Evolutionary conservation across 2,113 vertebrate genomes (phyloP).

Genomic region (Carassius auratus): DNA sequence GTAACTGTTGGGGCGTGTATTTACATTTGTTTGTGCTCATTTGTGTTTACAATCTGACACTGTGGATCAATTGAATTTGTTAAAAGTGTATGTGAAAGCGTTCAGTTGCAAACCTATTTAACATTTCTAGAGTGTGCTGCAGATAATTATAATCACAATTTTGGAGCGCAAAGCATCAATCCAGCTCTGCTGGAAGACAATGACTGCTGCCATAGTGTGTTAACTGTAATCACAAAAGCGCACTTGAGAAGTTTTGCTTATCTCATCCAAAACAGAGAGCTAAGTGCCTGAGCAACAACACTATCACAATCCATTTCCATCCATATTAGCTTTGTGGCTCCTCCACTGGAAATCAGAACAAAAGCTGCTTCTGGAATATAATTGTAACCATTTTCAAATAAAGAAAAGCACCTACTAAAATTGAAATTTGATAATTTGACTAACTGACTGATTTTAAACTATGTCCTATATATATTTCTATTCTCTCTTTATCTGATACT

Average conservation of each 20-base stretch:
- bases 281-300: constrained; percentile 13
- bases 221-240: constrained; percentile 10
- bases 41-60: constrained; percentile 4
- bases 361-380: background rate
- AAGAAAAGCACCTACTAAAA: too few relatives aligned
- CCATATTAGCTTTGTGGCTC: background rate
- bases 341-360: background rate
- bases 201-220: constrained; percentile 19
- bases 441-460: background rate
- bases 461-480: background rate
- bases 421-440: background rate
- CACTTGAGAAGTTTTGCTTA: constrained; percentile 33
- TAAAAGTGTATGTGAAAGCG: background rate
- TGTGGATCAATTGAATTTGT: constrained; percentile 17
- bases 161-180: constrained; percentile 3
- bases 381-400: background rate
- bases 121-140: constrained; percentile 21
- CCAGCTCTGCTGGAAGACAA: constrained; percentile 29
- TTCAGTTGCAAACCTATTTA: constrained; percentile 15
- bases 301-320: constrained; percentile 32
- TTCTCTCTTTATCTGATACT: background rate
- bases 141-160: constrained; percentile 12
- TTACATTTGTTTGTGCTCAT: background rate
- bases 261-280: constrained; percentile 34
- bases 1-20: background rate